Evolutionary conservation across 2,113 vertebrate genomes (phyloP), one percentile per base, ranked within the genome.

Genomic region (Lampris incognitus): DNA sequence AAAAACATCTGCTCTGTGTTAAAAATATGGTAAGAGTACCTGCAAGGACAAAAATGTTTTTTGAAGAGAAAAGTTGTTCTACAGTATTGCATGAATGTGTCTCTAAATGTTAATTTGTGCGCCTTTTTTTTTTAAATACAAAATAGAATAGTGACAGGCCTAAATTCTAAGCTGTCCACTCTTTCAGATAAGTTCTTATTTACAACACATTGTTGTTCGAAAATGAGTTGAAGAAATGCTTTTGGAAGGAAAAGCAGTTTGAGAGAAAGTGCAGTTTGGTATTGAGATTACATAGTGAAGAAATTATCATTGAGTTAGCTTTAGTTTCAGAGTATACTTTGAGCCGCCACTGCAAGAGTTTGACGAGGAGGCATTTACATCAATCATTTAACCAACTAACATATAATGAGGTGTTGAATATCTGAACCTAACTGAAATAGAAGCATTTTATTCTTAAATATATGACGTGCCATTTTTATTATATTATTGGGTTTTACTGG

Each of bases 1-100:
- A 69, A 70, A 65, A 9, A 63, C 58, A 37, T 24, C 42, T 8
- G 38, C 11, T 9, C 38, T 56, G 64, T 58, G 13, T 66, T 68
- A 6, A 39, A 8, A 24, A 24, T 24, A 39, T 59, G 57, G 57
- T 38, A 10, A 8, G 57, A 2, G 51, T 54, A 54, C 65, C 67
- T 64, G 38, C 48, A 69, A 65, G 69, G 67, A 65, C 55, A 11
- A 10, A 11, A 37, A 9, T 5, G 24, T 59, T 2, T 59, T n/a
- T n/a, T n/a, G 11, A 24, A 9, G 7, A 39, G 57, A 59, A 59
- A 59, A 59, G 57, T 9, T 39, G 7, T 46, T 66, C 59, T 66
- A 37, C 7, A 50, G 39, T 44, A 50, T 11, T 10, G 2, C 59
- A 3, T 38, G n/a, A 54, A 6, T 1, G 10, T 60, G 60, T 61